phyloP scores from a whole-genome alignment of 2,797 vertebrate species.

The Lepus townsendii region DNA sequence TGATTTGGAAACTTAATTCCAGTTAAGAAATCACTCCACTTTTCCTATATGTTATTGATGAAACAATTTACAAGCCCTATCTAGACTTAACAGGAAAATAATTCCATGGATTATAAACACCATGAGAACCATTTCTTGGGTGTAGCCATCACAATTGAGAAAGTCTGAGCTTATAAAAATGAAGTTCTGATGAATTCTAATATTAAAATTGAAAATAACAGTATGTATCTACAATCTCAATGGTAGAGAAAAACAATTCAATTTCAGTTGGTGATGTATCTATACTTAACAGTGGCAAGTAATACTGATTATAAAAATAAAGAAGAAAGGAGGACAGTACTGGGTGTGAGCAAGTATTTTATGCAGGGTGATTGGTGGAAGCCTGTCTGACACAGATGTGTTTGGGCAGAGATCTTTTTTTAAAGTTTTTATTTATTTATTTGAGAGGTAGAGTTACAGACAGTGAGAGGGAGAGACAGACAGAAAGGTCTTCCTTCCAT shows the following conservation, averaged over 20 bases:
- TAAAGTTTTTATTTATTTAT: too few relatives aligned
- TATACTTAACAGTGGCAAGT: not conserved
- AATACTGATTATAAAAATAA: not conserved
- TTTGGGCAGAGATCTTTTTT: not conserved
- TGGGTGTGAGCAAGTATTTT: not conserved
- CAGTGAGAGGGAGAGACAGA: too few relatives aligned
- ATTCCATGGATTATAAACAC: not conserved
- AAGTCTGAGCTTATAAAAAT: not conserved
- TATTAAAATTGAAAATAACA: not conserved
- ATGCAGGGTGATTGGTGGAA: not conserved
- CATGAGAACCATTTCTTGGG: not conserved
- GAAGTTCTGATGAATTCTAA: not conserved
- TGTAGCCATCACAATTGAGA: not conserved
- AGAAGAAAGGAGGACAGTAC: not conserved
- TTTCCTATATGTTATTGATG: not conserved
- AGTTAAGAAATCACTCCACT: not conserved
- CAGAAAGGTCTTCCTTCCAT: too few relatives aligned
- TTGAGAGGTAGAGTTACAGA: too few relatives aligned
- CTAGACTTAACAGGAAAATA: accelerated
- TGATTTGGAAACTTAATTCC: not conserved
- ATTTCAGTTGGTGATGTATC: not conserved
- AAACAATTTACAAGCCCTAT: not conserved
- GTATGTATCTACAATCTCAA: not conserved
- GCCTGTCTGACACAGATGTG: not conserved
- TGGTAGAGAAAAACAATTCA: not conserved